Conservation (phyloP, 2,113 vertebrate genomes). For the Corythaeola cristata region DNA sequence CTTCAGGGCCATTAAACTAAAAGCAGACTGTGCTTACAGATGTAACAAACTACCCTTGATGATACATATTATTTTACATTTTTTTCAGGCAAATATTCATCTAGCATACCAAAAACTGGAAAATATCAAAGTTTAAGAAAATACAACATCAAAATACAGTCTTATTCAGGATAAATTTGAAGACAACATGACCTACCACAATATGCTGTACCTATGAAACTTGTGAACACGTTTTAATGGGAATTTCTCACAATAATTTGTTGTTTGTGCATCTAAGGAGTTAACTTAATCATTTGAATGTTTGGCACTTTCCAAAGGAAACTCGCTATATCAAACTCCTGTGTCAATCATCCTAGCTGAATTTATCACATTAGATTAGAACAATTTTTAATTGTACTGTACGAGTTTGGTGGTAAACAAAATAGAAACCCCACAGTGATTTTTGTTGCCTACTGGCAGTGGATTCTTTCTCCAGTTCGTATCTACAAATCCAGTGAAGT, state of each 20-base stretch:
- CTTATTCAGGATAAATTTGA: slow-evolving; percentile 6
- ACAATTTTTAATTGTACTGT: not conserved
- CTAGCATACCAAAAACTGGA: not conserved
- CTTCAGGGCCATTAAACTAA: slow-evolving; percentile 1
- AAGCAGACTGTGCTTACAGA: slow-evolving; percentile 22
- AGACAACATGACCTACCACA: not conserved
- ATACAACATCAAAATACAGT: not conserved
- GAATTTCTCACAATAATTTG: slow-evolving; percentile 24
- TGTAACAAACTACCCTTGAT: slow-evolving; percentile 19
- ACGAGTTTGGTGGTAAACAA: not conserved
- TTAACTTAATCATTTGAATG: not conserved
- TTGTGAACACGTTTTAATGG: not conserved
- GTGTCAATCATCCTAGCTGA: not conserved
- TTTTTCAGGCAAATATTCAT: not conserved
- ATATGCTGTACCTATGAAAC: not conserved
- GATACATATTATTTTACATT: not conserved
- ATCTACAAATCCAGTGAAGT: not conserved
- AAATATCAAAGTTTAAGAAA: not conserved
- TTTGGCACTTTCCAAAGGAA: not conserved
- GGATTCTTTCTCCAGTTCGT: not conserved
- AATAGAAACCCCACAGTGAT: not conserved
- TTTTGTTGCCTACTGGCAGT: not conserved
- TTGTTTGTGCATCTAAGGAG: not conserved
- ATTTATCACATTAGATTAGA: not conserved
- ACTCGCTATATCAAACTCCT: not conserved